Evolutionary conservation across 1,140 invertebrate species (phyloP).

Genomic region (Lasioglossum baleicum): DNA sequence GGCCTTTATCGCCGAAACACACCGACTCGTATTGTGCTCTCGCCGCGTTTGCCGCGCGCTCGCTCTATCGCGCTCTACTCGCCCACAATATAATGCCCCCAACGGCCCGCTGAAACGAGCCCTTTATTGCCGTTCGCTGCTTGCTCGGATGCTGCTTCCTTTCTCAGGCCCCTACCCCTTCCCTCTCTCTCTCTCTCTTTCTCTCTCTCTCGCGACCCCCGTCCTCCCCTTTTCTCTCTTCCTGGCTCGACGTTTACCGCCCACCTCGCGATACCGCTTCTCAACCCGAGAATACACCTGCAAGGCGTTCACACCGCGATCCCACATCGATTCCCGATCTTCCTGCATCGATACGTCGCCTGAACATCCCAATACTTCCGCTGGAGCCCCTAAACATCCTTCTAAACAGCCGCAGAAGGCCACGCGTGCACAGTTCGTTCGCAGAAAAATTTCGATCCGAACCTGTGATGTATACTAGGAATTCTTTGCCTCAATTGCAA

Average conservation of each 20-base stretch:
- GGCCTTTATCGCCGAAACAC: conserved; percentile 53
- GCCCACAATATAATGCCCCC: conserved; percentile 61
- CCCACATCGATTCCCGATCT: no score
- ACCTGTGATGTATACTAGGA: no score
- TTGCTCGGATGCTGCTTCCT: conserved; percentile 76
- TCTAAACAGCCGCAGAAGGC: no score
- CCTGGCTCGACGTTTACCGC: background rate
- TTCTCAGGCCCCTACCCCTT: conserved; percentile 69
- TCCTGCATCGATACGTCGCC: no score
- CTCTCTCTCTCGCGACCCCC: background rate
- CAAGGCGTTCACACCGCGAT: background rate
- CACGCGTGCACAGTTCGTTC: no score
- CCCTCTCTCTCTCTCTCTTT: background rate
- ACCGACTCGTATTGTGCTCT: conserved; percentile 56
- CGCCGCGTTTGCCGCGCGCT: background rate
- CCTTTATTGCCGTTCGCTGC: conserved; percentile 73
- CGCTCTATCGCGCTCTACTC: conserved; percentile 29
- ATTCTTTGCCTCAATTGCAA: no score
- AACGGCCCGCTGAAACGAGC: conserved; percentile 71
- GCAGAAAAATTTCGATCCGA: no score
- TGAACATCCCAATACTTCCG: no score
- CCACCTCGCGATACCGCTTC: background rate
- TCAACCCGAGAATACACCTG: conserved; percentile 19
- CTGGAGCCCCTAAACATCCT: no score
- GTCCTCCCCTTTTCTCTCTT: conserved; percentile 1